Evolutionary conservation across 2,888 invertebrate genomes (phyloP).

Genomic region (Melipona bicolor): DNA sequence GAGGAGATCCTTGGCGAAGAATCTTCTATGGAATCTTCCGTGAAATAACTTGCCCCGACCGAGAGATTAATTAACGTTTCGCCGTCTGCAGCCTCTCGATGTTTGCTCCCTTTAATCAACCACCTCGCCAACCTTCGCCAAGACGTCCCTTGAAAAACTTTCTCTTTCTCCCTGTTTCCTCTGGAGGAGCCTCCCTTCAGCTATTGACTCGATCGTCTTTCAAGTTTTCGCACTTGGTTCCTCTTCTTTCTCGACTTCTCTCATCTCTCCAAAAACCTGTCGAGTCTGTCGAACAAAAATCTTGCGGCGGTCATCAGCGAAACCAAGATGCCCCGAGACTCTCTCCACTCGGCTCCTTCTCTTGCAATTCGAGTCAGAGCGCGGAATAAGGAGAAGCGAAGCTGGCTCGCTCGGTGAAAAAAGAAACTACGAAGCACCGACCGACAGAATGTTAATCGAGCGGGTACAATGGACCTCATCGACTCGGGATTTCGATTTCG

Average conservation of each 20-base stretch:
- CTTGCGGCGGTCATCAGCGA: too few species aligned
- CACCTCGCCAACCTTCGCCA: background rate
- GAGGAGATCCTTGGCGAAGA: background rate
- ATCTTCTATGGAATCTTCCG: background rate
- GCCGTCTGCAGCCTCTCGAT: background rate
- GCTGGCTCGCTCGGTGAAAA: slow-evolving; percentile 10
- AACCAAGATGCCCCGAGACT: background rate
- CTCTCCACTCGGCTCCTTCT: background rate
- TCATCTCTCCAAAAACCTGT: too few species aligned
- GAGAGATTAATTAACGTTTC: slow-evolving; percentile 32
- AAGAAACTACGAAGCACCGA: slow-evolving; percentile 12
- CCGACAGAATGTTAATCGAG: slow-evolving; percentile 53
- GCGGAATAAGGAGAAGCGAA: background rate
- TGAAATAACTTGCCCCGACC: background rate
- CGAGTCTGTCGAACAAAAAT: background rate
- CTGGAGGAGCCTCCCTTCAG: too few species aligned
- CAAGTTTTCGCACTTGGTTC: background rate
- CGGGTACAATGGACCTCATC: slow-evolving; percentile 63
- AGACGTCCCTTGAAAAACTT: background rate
- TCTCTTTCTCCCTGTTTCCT: background rate
- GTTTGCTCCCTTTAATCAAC: slow-evolving; percentile 11
- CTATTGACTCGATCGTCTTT: background rate
- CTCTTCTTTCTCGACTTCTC: too few species aligned
- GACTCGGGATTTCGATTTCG: slow-evolving; percentile 65
- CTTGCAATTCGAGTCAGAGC: too few species aligned